These are phyloP conservation scores for Megalonaias nervosa DNA, from an alignment of 1,140 invertebrate species.

Conservation along the genomic window DNA sequence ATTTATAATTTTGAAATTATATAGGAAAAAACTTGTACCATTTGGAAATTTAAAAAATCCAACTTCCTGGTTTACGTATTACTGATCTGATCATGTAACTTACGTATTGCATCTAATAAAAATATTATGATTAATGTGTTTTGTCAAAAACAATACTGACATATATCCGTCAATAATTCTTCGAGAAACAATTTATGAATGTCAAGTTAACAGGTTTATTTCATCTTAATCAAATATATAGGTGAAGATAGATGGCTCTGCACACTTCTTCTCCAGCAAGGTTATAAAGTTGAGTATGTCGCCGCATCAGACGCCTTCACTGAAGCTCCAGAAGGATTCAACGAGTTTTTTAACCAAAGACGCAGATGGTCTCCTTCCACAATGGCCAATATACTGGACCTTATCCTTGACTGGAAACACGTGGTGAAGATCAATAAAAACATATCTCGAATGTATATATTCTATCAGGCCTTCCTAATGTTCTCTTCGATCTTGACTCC, in stretches of 20 bases:
- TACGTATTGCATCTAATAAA: too few species aligned
- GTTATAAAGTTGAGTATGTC: constrained; percentile 78
- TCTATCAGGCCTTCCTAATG: constrained; percentile 69
- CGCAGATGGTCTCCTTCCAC: constrained; percentile 79
- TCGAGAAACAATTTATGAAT: too few species aligned
- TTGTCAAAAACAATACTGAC: too few species aligned
- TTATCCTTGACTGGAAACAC: constrained; percentile 68
- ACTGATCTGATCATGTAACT: too few species aligned
- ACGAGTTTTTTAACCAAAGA: constrained; percentile 79
- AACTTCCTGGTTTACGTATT: too few species aligned
- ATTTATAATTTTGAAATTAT: too few species aligned
- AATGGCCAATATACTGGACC: constrained; percentile 79
- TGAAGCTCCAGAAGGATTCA: constrained; percentile 77
- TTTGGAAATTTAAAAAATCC: too few species aligned
- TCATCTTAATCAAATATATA: constrained; percentile 30
- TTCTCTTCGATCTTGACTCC: constrained; percentile 76
- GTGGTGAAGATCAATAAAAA: constrained; percentile 64
- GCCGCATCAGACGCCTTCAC: constrained; percentile 79
- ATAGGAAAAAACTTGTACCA: too few species aligned
- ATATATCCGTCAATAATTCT: too few species aligned
- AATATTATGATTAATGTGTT: too few species aligned
- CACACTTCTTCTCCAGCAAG: constrained; percentile 77
- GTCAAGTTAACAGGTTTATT: too few species aligned
- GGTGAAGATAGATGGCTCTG: constrained; percentile 80
- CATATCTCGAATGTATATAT: constrained; percentile 58